Base-by-base conservation (phyloP, 2,113 vertebrate genomes). In the Diadophis punctatus region DNA sequence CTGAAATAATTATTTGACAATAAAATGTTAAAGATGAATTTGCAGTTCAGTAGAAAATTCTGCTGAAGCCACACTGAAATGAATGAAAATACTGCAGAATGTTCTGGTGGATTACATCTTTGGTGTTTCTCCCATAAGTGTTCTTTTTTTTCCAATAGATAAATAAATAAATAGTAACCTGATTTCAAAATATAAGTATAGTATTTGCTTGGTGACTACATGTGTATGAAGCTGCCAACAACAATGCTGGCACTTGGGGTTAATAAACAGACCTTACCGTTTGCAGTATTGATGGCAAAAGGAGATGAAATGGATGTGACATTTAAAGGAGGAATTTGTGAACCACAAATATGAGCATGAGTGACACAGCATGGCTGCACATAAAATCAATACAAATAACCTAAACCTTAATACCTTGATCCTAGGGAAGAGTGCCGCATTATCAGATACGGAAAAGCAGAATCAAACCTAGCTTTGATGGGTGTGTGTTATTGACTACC, bases 341-440 rank as follows among this genome's bases (percentile, higher is more conserved):
- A 99, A 98, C 98, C 98, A 98, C 98, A 99, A 99, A 99, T 99
- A 99, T 98, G 97, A 99, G 98, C 98, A 95, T 98, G 98, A 98
- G 98, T 97, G 97, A 98, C 95, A 96, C 97, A 96, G 98, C 98
- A 98, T 98, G 97, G 98, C 98, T 97, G 98, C 98, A 99, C 98
- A 98, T 97, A 99, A 99, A 99, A 99, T 99, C 99, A 99, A 99
- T 99, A 99, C 99, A 98, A 99, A 99, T 99, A 99, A 99, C 98
- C 98, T 98, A 99, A 99, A 98, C 98, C 98, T 98, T 99, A 99
- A 99, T 99, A 99, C 99, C 98, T 99, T 99, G 98, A 99, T 99
- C 99, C 98, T 52, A 95, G 97, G 97, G 98, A 99, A 98, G 98
- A 99, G 98, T 97, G 98, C 98, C 95, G 98, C 97, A 98, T 99